Base-by-base conservation (phyloP, 2,888 invertebrate species). In the Lasiommata megera region DNA sequence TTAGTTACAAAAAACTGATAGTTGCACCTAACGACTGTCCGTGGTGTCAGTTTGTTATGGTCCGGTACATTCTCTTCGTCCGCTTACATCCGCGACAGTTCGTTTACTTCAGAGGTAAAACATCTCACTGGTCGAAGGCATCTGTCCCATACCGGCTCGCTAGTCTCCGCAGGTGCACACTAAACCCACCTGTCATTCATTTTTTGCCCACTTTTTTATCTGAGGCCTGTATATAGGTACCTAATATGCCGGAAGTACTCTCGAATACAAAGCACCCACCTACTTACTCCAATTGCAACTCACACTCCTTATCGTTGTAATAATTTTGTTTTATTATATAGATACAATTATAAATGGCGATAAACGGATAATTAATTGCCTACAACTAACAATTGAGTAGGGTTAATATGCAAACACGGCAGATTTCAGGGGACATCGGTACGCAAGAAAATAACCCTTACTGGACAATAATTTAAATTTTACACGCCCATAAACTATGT, bases 151-250 rank as follows among this genome's bases (percentile, higher is more conserved):
- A 56, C 66, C 61, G 60, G 66, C 64, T 66, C 58, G 66, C 41
- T 41, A 11, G 31, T 31, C 31, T 38, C 63, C 60, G 83, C 86
- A 85, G 86, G 85, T 86, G 86, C 66, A 67, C 65, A 59, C 55
- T 56, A 55, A 58, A 65, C 72, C 69, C 87, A 88, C 86, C 87
- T 88, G 87, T 85, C 84, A 74, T 71, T 73, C 69, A 72, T 80
- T 87, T 86, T 84, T 84, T 83, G 73, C 76, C 55, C 66, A 67
- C 58, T 67, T 71, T 74, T 47, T 60, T 60, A 51, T 48, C 53
- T 70, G 70, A 60, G 48, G 68, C 66, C 56, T 58, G 46, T 66
- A 63, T 56, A 60, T 65, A 68, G 3, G 5, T 23, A 23, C 23
- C 70, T 63, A 70, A 70, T 64, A 70, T 60, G 62, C 63, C 71